Evolutionary conservation across 2,888 invertebrate genomes (phyloP).

Genomic region (Ormia ochracea): DNA sequence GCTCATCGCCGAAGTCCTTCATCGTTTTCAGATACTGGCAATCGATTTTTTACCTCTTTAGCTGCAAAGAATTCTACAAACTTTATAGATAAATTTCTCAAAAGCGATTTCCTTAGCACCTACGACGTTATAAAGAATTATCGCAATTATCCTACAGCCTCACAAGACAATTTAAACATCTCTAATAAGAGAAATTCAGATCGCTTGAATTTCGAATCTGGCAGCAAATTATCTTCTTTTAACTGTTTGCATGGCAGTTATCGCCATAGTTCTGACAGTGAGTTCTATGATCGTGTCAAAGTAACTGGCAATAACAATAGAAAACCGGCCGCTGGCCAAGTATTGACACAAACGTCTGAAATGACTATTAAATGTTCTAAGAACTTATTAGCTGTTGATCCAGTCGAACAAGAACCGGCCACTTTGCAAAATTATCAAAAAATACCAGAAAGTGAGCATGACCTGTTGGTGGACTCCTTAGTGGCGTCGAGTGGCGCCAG

Average conservation of each 20-base stretch:
- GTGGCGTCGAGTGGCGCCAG: constrained; percentile 65
- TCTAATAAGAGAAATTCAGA: constrained; percentile 24
- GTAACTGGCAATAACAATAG: constrained; percentile 51
- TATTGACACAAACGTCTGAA: constrained; percentile 55
- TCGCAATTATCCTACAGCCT: constrained; percentile 62
- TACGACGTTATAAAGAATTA: constrained; percentile 71
- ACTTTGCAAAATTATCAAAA: constrained; percentile 71
- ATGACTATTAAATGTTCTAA: constrained; percentile 67
- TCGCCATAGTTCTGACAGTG: constrained; percentile 72
- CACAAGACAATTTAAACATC: neutral
- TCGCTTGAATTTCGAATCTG: constrained; percentile 57
- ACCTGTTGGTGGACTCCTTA: constrained; percentile 62
- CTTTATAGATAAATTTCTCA: constrained; percentile 74
- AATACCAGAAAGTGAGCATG: constrained; percentile 68
- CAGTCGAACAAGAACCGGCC: constrained; percentile 66
- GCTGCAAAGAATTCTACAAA: constrained; percentile 67
- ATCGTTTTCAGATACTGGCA: constrained; percentile 56
- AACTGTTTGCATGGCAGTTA: constrained; percentile 73
- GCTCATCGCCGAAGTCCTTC: constrained; percentile 54
- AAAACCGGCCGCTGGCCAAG: neutral
- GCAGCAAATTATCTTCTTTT: constrained; percentile 66
- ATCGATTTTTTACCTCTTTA: constrained; percentile 68
- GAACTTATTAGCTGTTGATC: constrained; percentile 64
- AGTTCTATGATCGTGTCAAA: constrained; percentile 71
- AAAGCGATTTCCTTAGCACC: constrained; percentile 71